phyloP scores from a whole-genome alignment of 2,797 vertebrate species.

The Morelia viridis region DNA sequence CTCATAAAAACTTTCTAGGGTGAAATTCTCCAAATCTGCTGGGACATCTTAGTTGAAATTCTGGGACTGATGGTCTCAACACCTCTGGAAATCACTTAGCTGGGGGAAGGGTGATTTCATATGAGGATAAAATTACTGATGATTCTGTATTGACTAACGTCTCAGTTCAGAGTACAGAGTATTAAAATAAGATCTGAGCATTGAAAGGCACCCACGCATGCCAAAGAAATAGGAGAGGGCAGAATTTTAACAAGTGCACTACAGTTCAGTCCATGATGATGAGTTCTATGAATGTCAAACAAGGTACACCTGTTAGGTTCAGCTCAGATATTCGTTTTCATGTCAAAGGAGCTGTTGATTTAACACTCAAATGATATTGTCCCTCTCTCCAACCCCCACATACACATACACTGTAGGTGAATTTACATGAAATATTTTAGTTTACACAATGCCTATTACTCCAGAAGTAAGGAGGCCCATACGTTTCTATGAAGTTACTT shows the following conservation, averaged over 20 bases:
- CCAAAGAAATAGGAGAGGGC: not conserved
- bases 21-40: not conserved
- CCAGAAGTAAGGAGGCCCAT: not conserved
- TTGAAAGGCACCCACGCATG: rapidly evolving
- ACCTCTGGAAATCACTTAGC: not conserved
- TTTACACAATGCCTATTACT: not conserved
- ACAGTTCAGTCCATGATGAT: not conserved
- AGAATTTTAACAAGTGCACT: not conserved
- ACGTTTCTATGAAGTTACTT: not conserved
- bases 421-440: not conserved
- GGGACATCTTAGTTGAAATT: not conserved
- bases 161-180: not conserved
- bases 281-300: not conserved
- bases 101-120: not conserved
- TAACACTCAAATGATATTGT: not conserved
- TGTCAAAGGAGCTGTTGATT: not conserved
- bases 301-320: not conserved
- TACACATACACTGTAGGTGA: not conserved
- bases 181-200: not conserved
- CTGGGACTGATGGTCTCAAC: not conserved
- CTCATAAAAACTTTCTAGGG: not conserved
- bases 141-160: not conserved
- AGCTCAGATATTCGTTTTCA: not conserved
- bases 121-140: rapidly evolving
- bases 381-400: not conserved